Percentiles rank a stretch among this genome's conserved stretches.
Conservation (phyloP, 2,888 invertebrate genomes). For the Ferrisia virgata region DNA sequence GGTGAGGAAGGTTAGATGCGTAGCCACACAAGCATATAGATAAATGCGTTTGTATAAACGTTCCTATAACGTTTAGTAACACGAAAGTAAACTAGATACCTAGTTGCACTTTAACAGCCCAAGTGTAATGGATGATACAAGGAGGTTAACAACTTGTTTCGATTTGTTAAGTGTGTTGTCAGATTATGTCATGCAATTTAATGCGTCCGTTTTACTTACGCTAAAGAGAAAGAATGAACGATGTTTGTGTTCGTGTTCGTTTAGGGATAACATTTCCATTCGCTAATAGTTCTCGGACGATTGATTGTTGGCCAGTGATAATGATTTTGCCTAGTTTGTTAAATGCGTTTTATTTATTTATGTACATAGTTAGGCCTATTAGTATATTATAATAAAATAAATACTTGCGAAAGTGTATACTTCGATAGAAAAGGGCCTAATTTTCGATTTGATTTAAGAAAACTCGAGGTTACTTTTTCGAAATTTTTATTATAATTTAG, state of each 20-base stretch:
- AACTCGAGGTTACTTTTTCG: no score
- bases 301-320: no score
- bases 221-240: not conserved
- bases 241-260: not conserved
- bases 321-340: no score
- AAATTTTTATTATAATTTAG: no score
- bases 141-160: not conserved
- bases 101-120: not conserved
- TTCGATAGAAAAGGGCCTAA: no score
- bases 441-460: no score
- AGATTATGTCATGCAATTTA: not conserved
- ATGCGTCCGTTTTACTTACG: not conserved
- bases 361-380: no score
- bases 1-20: not conserved
- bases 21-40: not conserved
- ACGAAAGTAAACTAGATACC: not conserved
- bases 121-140: slow-evolving; percentile 14
- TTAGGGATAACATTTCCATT: not conserved
- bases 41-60: not conserved
- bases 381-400: no score
- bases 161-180: slow-evolving; percentile 9
- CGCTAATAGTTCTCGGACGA: no score
- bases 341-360: no score
- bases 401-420: no score
- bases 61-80: not conserved